Base-by-base conservation (phyloP, 2,888 invertebrate species). In the Lamproptera curius region DNA sequence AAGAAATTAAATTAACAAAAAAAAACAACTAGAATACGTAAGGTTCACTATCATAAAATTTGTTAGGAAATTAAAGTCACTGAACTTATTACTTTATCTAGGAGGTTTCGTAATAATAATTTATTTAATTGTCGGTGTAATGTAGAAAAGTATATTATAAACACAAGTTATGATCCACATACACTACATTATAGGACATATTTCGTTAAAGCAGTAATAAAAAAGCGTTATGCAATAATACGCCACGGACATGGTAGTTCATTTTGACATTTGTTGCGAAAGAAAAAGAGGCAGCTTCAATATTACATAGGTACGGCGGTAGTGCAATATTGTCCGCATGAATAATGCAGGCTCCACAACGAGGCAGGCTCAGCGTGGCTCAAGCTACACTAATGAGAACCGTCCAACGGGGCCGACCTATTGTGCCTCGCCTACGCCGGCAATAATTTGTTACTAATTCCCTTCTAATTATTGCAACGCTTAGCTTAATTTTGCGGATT, bases 391-490 rank as follows among this genome's bases (percentile, higher is more conserved):
- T 84, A 84, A 86, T 85, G 83, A 84, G 82, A 75, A 72, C 68
- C 73, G 74, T 73, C 75, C 76, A 73, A 67, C 70, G 73, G 62
- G 63, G 65, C 64, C 62, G 54, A 69, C 73, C 70, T 36, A 80
- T 81, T 80, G 78, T 73, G 69, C 71, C 73, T 67, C 66, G 75
- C 66, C 73, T 71, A 71, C 74, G 68, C 72, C 70, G 70, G 71
- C 75, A 80, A 82, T 82, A 78, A 84, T 81, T 82, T 78, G 81
- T 80, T 79, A 75, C 78, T 84, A 79, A 84, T 84, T 77, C 76
- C 76, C 70, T 73, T 73, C 76, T 81, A 76, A 81, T 80, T 81
- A 75, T 73, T 70, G 73, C 72, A 59, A 68, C 65, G 66, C 63
- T 60, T 49, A 53, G 54, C 54, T 43, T 52, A 51, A 58, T 51